Conservation (phyloP, 2,113 vertebrate genomes). For the Cavia aperea region DNA sequence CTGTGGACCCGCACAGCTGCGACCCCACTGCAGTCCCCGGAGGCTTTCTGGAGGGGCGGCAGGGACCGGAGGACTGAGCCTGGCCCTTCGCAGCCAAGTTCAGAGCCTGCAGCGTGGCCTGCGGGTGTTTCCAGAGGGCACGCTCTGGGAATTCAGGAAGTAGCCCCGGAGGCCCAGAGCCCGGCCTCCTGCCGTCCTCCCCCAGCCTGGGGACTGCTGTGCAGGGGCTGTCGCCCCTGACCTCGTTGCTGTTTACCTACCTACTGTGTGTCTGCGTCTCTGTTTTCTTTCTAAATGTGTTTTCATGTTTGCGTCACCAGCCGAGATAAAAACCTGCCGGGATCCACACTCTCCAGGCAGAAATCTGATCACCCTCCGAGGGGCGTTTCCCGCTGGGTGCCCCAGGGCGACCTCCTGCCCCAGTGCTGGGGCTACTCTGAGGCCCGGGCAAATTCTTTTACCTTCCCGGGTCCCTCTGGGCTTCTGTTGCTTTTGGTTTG, state of each 20-base stretch:
- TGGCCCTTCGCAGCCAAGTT: neutral
- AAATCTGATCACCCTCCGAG: neutral
- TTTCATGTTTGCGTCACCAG: neutral
- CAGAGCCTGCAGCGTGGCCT: neutral
- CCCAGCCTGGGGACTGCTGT: neutral
- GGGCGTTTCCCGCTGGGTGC: neutral
- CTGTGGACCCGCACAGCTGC: neutral
- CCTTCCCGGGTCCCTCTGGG: neutral
- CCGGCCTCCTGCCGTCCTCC: neutral
- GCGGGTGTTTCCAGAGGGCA: neutral
- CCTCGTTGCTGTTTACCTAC: neutral
- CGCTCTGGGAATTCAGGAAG: too few relatives aligned
- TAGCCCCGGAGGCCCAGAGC: neutral
- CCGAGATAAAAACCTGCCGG: neutral
- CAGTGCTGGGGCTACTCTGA: accelerated
- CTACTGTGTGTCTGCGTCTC: neutral
- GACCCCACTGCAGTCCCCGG: too few relatives aligned
- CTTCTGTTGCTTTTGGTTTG: neutral
- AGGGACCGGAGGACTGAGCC: neutral
- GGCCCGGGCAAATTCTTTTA: neutral
- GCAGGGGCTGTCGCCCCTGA: neutral
- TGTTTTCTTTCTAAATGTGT: neutral
- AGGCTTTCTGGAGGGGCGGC: neutral
- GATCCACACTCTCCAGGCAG: neutral
- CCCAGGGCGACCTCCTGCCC: neutral